Base-by-base conservation (phyloP, 2,113 vertebrate species). In the Epinephelus cyanopodus region DNA sequence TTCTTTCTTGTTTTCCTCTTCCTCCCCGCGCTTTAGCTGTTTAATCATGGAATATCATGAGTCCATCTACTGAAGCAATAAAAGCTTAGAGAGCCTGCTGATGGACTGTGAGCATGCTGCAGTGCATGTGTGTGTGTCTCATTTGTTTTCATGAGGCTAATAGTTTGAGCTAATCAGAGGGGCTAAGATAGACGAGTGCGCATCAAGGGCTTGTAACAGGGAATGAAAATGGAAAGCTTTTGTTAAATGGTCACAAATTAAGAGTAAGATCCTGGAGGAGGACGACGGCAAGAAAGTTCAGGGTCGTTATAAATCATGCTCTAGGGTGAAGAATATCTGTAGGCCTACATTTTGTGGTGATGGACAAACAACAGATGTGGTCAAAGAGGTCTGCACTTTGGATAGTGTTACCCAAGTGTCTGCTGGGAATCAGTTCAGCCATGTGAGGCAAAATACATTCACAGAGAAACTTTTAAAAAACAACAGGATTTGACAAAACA, bases 31-130 rank as follows among this genome's bases (percentile, higher is more conserved):
- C 81, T 81, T 83, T 23, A 19, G 85, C 61, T 62, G 56, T 85
- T 90, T 88, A 88, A 87, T 64, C 57, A 50, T 17, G 23, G 75
- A 85, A 90, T 90, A 86, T 92, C 82, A 87, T 11, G 6, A 70
- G 66, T 86, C 79, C 76, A 58, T 89, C 76, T 42, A 67, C 50
- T 12, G 48, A 62, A 83, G 50, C 64, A 77, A 68, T 76, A 82
- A 81, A 83, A 75, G 67, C 78, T 73, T 54, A 63, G 57, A 62
- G 52, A 80, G 67, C 37, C 48, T 0, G 23, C 47, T 78, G 11
- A 73, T 33, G 25, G 69, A 76, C 70, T 54, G 25, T 0, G 25
- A 79, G 74, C 67, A 25, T 57, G 65, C 63, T 17, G 13, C 69
- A 53, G 29, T 64, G 52, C 37, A 18, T 27, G 21, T 63, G 25